phyloP scores from a whole-genome alignment of 2,113 vertebrate genomes.

The Sinocyclocheilus rhinocerous region DNA sequence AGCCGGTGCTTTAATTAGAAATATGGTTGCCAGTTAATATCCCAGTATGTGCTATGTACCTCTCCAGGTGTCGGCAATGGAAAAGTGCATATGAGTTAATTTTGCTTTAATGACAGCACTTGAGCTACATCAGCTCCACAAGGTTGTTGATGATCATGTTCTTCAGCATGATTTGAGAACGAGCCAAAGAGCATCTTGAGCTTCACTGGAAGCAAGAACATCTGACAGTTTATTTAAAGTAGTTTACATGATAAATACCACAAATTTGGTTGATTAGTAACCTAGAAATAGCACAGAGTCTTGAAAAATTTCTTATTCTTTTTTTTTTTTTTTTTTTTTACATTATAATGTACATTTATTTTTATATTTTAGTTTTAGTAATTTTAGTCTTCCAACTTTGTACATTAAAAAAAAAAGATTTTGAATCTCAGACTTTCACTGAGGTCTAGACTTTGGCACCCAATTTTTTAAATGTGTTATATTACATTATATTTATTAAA shows the following conservation, averaged over 20 bases:
- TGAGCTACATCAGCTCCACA: neutral
- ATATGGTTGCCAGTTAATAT: slow-evolving; percentile 10
- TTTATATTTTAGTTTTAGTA: too few species aligned
- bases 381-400: too few species aligned
- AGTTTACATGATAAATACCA: neutral
- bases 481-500: too few species aligned
- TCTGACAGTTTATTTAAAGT: neutral
- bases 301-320: neutral
- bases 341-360: too few species aligned
- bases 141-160: neutral
- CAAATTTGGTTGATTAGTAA: neutral
- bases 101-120: slow-evolving; percentile 21
- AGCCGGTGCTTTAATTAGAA: neutral
- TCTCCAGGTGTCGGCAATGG: slow-evolving; percentile 7
- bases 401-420: too few species aligned
- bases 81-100: slow-evolving; percentile 7
- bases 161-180: neutral
- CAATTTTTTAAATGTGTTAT: too few species aligned
- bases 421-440: neutral
- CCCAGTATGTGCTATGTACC: neutral
- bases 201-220: neutral
- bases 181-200: neutral
- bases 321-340: too few species aligned
- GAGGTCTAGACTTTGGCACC: too few species aligned
- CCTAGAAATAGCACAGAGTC: neutral